A percentile compares a stretch with the other conserved stretches of the same genome.
phyloP scores from a whole-genome alignment of 2,113 vertebrate species.

The Lycaon pictus region DNA sequence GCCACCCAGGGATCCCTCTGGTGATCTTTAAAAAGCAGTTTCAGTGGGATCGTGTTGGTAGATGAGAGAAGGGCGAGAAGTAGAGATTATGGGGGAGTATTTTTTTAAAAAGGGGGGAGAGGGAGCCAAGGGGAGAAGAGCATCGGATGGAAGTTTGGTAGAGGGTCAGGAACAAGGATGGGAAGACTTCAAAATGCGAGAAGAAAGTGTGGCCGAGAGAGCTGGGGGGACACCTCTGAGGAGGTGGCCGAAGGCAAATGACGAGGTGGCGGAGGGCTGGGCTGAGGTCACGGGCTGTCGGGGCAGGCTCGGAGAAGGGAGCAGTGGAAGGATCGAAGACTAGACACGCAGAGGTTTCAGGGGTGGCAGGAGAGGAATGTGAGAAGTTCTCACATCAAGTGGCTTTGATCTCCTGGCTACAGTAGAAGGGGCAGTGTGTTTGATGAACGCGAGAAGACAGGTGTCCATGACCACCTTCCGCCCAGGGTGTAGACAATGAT shows the following conservation, averaged over 20 bases:
- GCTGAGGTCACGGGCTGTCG: not conserved
- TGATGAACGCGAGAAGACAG: not conserved
- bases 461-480: not conserved
- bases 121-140: not conserved
- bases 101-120: not conserved
- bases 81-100: not conserved
- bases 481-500: not conserved
- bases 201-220: not conserved
- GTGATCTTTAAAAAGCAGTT: not conserved
- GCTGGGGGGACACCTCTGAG: not conserved
- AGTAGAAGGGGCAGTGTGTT: not conserved
- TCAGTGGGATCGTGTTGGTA: not conserved
- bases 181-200: not conserved
- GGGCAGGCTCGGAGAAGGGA: not conserved
- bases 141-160: not conserved
- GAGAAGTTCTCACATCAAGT: not conserved
- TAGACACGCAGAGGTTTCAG: not conserved
- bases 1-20: no score
- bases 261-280: fast-evolving
- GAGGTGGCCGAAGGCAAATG: not conserved
- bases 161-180: not conserved
- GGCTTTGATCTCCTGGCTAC: not conserved
- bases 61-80: not conserved
- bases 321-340: not conserved
- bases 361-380: not conserved